Evolutionary conservation across 2,797 vertebrate genomes (phyloP).

Genomic region (Craterocephalus amniculus): DNA sequence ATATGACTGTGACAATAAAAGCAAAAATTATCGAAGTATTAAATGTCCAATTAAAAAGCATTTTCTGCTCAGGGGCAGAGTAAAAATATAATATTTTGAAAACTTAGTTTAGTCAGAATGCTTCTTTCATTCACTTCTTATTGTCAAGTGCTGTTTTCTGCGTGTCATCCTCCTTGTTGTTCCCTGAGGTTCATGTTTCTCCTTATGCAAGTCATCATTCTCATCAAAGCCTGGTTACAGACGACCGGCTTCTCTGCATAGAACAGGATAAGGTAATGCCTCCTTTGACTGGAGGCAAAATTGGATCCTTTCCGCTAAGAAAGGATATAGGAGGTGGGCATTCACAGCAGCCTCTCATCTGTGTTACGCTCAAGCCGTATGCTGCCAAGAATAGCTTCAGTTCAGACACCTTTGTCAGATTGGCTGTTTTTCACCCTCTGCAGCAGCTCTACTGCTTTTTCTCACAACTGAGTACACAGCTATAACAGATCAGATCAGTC

Average conservation of each 20-base stretch:
- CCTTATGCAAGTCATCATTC: constrained; percentile 30
- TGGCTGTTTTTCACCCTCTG: constrained; percentile 41
- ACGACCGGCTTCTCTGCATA: constrained; percentile 28
- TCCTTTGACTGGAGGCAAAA: constrained; percentile 27
- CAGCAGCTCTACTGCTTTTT: constrained; percentile 30
- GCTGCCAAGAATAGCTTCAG: constrained; percentile 54
- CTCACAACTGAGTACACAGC: constrained; percentile 10
- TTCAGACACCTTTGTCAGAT: constrained; percentile 60
- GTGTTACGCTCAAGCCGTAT: constrained; percentile 27
- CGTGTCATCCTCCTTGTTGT: constrained; percentile 21
- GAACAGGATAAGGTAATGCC: constrained; percentile 11
- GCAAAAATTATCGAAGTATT: constrained; percentile 11
- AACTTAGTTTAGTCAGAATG: constrained; percentile 28
- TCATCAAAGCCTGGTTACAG: constrained; percentile 11
- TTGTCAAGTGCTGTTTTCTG: constrained; percentile 13
- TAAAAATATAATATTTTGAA: neutral
- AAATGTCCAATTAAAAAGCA: constrained; percentile 33
- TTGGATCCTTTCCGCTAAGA: constrained; percentile 26
- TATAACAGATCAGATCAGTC: constrained; percentile 25
- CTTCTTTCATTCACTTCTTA: constrained; percentile 22
- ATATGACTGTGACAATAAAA: constrained; percentile 17
- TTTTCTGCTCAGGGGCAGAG: constrained; percentile 18
- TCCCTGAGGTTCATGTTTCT: constrained; percentile 42
- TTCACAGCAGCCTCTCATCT: constrained; percentile 47
- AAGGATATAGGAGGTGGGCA: constrained; percentile 30